A percentile compares a stretch with the other conserved stretches of the same genome.
phyloP scores from a whole-genome alignment of 1,140 invertebrate genomes.

The Wiebesia pumilae region DNA sequence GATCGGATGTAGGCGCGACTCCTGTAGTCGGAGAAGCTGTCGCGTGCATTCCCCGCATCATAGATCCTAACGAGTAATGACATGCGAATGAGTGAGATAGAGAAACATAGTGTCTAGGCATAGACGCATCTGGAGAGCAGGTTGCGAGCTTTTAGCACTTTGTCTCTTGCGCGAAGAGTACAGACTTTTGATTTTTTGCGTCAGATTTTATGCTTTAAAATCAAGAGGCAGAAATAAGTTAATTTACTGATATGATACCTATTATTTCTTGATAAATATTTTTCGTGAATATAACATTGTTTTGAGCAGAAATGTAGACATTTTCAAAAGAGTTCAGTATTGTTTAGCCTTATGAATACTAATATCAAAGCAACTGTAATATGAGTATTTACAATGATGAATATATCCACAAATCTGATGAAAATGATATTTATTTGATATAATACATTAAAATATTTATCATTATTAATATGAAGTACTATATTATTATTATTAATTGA shows the following conservation, averaged over 20 bases:
- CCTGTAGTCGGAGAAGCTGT: background rate
- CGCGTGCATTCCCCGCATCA: conserved; percentile 21
- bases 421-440: no score
- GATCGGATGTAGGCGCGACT: conserved; percentile 50
- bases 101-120: background rate
- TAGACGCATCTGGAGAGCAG: conserved; percentile 33
- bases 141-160: background rate
- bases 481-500: no score
- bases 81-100: background rate
- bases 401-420: no score
- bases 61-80: conserved; percentile 43
- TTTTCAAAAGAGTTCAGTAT: no score
- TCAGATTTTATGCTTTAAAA: background rate
- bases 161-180: background rate
- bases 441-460: no score
- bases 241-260: background rate
- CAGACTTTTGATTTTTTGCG: background rate
- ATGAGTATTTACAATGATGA: no score
- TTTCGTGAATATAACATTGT: background rate
- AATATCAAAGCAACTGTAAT: no score
- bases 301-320: no score
- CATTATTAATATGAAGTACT: no score
- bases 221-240: background rate
- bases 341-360: no score
- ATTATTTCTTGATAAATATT: background rate